Evolutionary conservation across 1,140 invertebrate genomes (phyloP).

Genomic region (Drosophila malerkotliana): DNA sequence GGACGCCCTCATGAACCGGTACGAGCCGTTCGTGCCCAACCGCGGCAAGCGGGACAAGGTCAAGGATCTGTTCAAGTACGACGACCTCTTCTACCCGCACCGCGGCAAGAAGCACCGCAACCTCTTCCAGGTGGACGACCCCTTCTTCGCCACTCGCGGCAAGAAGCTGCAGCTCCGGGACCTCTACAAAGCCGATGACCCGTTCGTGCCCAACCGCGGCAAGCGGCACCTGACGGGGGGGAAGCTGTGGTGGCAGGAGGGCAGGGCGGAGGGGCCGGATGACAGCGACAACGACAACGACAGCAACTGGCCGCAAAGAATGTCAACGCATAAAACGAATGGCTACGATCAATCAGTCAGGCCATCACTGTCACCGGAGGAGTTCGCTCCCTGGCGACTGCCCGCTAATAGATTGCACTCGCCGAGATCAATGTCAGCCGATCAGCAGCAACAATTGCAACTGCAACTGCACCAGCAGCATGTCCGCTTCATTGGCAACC

Average conservation of each 20-base stretch:
- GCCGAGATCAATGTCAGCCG: conserved; percentile 78
- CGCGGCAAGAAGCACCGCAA: conserved; percentile 75
- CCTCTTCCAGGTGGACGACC: conserved; percentile 59
- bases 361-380: conserved; percentile 72
- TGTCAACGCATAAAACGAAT: conserved; percentile 82
- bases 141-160: conserved; percentile 72
- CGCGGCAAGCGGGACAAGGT: conserved; percentile 80
- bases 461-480: conserved; percentile 31
- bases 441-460: conserved; percentile 45
- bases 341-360: conserved; percentile 80
- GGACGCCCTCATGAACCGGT: conserved; percentile 65
- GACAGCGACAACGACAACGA: conserved; percentile 28
- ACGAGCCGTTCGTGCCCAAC: conserved; percentile 79
- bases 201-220: conserved; percentile 77
- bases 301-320: conserved; percentile 72
- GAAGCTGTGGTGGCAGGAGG: conserved; percentile 27
- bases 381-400: conserved; percentile 42
- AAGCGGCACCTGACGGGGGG: conserved; percentile 56
- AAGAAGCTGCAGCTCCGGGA: conserved; percentile 75
- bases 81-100: conserved; percentile 82
- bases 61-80: conserved; percentile 82
- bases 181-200: conserved; percentile 71
- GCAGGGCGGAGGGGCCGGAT: conserved; percentile 1
- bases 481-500: conserved; percentile 61
- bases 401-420: conserved; percentile 75